Evolutionary conservation across 2,113 vertebrate genomes (phyloP).

Genomic region (Eonycteris spelaea): DNA sequence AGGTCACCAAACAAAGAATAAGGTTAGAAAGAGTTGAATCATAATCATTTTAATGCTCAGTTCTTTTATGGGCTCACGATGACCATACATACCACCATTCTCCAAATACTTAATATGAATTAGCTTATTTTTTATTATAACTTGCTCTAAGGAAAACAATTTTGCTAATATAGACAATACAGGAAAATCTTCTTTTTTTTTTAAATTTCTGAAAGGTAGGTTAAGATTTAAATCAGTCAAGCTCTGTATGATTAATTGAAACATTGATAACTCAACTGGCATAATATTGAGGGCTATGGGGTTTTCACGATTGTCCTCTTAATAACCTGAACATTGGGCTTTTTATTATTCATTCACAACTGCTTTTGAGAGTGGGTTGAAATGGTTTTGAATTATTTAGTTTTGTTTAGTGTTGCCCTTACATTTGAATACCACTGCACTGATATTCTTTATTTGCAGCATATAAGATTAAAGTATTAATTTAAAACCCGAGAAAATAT

Average conservation of each 20-base stretch:
- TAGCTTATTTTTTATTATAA: background rate
- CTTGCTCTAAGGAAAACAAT: background rate
- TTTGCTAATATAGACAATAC: background rate
- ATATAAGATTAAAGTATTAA: background rate
- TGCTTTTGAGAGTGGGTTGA: background rate
- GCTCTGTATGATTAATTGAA: background rate
- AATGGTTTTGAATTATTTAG: background rate
- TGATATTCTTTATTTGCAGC: background rate
- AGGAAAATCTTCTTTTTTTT: background rate
- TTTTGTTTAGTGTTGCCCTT: background rate
- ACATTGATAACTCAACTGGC: background rate
- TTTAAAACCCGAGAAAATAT: background rate
- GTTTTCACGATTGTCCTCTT: background rate
- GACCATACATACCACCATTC: background rate
- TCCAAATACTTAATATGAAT: background rate
- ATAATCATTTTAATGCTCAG: background rate
- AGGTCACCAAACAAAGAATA: slow-evolving; percentile 64
- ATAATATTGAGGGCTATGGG: background rate
- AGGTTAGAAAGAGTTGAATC: background rate
- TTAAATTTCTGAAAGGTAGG: background rate
- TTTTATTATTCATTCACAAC: background rate
- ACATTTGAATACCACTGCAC: background rate
- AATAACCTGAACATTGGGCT: background rate
- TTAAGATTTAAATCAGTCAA: background rate
- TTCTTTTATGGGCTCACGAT: background rate